Percentiles rank a stretch among this genome's conserved stretches.
These are phyloP conservation scores for Tupaia chinensis DNA, from an alignment of 2,113 vertebrate genomes.

Conservation along the genomic window DNA sequence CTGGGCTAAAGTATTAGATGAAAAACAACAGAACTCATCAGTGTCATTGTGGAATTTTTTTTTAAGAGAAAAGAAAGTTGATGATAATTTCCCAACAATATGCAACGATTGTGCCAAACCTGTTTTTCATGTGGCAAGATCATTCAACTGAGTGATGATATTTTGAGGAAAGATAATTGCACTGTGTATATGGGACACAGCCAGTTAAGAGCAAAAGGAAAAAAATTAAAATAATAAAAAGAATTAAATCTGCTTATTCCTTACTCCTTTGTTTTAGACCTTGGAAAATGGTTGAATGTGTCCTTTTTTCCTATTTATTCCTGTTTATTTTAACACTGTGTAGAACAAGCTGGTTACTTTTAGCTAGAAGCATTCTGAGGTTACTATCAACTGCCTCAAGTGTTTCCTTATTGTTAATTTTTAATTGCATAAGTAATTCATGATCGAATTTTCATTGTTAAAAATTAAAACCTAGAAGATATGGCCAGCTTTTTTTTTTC, in stretches of 20 bases:
- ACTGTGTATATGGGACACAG: not conserved
- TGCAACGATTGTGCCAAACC: slow-evolving; percentile 57
- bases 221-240: not conserved
- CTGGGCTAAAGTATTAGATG: slow-evolving; percentile 40
- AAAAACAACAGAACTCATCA: slow-evolving; percentile 77
- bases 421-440: slow-evolving; percentile 41
- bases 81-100: slow-evolving; percentile 79
- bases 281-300: not conserved
- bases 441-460: not conserved
- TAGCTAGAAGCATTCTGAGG: not conserved
- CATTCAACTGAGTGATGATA: not conserved
- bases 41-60: slow-evolving; percentile 65
- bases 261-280: not conserved
- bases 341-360: not conserved
- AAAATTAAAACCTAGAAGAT: not conserved
- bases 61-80: slow-evolving; percentile 72
- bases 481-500: not conserved
- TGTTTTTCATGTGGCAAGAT: slow-evolving; percentile 44
- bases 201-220: slow-evolving; percentile 19
- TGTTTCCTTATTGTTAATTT: slow-evolving; percentile 38
- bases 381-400: not conserved
- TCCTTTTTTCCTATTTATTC: not conserved
- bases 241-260: not conserved
- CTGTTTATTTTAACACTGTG: not conserved
- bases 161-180: slow-evolving; percentile 64